Evolutionary conservation across 2,113 vertebrate species (phyloP).

Genomic region (Trematocara zebra): DNA sequence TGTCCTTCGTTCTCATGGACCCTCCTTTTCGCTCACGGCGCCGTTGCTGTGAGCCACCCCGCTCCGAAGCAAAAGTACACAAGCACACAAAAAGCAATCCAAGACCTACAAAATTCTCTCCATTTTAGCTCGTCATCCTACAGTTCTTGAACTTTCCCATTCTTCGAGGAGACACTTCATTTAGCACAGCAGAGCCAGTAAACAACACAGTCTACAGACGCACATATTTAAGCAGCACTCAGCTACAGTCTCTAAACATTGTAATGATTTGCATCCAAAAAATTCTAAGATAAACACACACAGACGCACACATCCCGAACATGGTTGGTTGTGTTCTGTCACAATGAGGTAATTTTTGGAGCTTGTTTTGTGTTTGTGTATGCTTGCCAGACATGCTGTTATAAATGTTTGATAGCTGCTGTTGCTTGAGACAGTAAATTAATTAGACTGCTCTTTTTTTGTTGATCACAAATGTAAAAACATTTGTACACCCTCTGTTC

Average conservation of each 20-base stretch:
- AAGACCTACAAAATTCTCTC: slow-evolving; percentile 1
- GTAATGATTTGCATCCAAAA: neutral
- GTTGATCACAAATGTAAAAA: neutral
- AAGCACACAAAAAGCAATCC: neutral
- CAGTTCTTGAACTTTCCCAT: slow-evolving; percentile 8
- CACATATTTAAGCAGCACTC: slow-evolving; percentile 31
- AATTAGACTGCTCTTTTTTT: neutral
- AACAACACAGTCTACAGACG: slow-evolving; percentile 32
- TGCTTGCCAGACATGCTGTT: neutral
- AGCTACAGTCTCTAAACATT: slow-evolving; percentile 12
- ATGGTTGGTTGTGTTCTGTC: neutral
- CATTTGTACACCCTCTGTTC: neutral
- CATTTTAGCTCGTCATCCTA: neutral
- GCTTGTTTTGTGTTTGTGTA: neutral
- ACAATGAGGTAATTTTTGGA: slow-evolving; percentile 1
- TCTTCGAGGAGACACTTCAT: slow-evolving; percentile 24
- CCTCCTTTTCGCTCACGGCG: neutral
- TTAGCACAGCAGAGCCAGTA: slow-evolving; percentile 20
- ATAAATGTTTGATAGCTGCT: neutral
- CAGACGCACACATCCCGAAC: neutral
- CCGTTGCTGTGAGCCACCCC: neutral
- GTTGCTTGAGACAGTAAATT: neutral
- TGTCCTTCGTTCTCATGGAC: slow-evolving; percentile 14
- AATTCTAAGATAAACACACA: neutral
- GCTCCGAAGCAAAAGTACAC: neutral